Evolutionary conservation across 2,797 vertebrate genomes (phyloP).

Genomic region (Hypotaenidia okinawae): DNA sequence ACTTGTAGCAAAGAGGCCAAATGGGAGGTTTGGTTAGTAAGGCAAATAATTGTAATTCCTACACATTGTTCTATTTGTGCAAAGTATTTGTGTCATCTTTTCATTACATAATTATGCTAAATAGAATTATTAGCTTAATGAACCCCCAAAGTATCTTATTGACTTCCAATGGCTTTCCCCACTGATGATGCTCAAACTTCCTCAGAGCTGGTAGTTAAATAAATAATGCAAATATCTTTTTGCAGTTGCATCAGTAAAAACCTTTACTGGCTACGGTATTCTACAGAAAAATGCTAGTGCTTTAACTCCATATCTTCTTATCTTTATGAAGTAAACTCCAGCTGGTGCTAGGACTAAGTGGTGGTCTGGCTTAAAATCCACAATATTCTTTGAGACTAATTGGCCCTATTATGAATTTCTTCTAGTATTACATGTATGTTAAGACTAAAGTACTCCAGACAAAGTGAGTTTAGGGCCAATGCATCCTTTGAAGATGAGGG

Average conservation of each 20-base stretch:
- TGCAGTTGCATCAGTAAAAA: background rate
- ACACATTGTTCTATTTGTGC: background rate
- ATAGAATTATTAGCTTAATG: slow-evolving; percentile 8
- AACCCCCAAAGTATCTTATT: background rate
- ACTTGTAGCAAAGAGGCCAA: background rate
- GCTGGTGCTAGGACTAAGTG: background rate
- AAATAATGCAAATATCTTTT: background rate
- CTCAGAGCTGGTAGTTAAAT: background rate
- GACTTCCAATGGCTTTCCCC: background rate
- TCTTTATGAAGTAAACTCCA: background rate
- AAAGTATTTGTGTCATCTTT: slow-evolving; percentile 20
- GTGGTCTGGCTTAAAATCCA: background rate
- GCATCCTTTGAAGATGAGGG: background rate
- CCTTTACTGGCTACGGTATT: background rate
- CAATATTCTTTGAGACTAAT: background rate
- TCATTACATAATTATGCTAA: slow-evolving; percentile 6
- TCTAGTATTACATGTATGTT: background rate
- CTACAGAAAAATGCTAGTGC: background rate
- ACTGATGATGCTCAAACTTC: background rate
- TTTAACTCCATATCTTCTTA: background rate
- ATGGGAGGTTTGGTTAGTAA: slow-evolving; percentile 28
- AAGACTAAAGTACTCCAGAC: background rate
- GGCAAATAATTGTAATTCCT: background rate
- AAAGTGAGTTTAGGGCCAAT: background rate
- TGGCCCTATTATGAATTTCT: background rate